Conservation (phyloP, 2,113 vertebrate genomes). For the Siphamia tubifer region DNA sequence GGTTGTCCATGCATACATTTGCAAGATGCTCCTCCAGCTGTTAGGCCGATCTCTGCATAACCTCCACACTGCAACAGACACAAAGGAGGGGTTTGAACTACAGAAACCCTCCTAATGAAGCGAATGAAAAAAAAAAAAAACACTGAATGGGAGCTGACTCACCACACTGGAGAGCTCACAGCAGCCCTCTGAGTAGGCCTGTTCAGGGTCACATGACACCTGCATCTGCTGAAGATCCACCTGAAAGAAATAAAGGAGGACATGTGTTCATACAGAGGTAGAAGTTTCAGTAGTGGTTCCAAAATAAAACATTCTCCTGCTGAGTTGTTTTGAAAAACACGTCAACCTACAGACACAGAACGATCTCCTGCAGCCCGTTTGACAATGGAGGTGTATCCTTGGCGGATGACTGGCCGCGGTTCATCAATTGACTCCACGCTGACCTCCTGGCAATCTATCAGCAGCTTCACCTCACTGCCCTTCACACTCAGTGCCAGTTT, state of each 20-base stretch:
- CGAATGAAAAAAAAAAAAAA: neutral
- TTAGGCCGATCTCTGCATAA: slow-evolving; percentile 70
- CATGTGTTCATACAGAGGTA: neutral
- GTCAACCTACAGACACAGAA: slow-evolving; percentile 60
- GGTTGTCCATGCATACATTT: slow-evolving; percentile 73
- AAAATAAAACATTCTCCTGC: no score
- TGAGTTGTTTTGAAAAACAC: no score
- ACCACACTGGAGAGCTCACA: slow-evolving; percentile 77
- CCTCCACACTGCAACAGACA: slow-evolving; percentile 66
- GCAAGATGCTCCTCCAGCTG: slow-evolving; percentile 63
- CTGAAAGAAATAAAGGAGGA: slow-evolving; percentile 30
- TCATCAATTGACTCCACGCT: slow-evolving; percentile 48
- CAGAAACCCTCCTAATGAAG: neutral
- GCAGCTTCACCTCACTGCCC: slow-evolving; percentile 65
- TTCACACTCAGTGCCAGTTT: slow-evolving; percentile 76
- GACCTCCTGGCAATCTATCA: slow-evolving; percentile 76
- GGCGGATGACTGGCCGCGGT: slow-evolving; percentile 46
- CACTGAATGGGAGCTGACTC: slow-evolving; percentile 37
- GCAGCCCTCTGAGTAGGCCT: slow-evolving; percentile 80
- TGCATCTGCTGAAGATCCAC: slow-evolving; percentile 81
- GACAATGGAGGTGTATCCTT: slow-evolving; percentile 66
- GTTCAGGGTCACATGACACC: slow-evolving; percentile 75
- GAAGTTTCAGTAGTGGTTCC: neutral
- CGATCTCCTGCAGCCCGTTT: slow-evolving; percentile 67
- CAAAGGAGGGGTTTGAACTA: neutral